Conservation (phyloP, 2,113 vertebrate genomes). For the Struthidea cinerea region DNA sequence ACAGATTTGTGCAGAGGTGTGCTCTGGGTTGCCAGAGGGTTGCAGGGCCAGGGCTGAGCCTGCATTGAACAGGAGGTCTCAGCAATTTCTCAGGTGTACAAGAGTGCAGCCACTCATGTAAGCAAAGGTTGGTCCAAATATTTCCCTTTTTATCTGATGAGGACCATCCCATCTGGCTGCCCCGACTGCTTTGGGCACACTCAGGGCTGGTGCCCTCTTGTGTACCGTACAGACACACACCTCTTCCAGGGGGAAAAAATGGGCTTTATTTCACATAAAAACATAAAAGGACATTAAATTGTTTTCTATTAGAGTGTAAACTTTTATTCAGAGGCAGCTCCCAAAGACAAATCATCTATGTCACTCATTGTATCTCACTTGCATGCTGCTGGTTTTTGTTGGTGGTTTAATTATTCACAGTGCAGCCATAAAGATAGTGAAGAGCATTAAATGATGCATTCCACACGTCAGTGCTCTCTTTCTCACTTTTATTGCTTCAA, state of each 20-base stretch:
- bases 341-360: conserved; percentile 10
- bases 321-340: neutral
- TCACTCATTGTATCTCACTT: neutral
- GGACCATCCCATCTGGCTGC: neutral
- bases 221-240: neutral
- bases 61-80: neutral
- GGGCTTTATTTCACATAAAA: neutral
- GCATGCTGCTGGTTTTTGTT: neutral
- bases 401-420: conserved; percentile 45
- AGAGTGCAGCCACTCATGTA: neutral
- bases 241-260: neutral
- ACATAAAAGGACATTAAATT: neutral
- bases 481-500: neutral
- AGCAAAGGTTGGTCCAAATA: neutral
- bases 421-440: conserved; percentile 11
- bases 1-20: neutral
- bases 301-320: conserved; percentile 28
- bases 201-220: conserved; percentile 36
- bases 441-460: neutral
- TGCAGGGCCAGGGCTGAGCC: neutral
- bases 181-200: neutral
- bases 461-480: neutral
- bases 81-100: neutral
- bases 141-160: neutral
- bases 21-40: neutral